Evolutionary conservation across 2,113 vertebrate species (phyloP), one percentile per base, ranked within the genome.

Genomic region (Takifugu bimaculatus): DNA sequence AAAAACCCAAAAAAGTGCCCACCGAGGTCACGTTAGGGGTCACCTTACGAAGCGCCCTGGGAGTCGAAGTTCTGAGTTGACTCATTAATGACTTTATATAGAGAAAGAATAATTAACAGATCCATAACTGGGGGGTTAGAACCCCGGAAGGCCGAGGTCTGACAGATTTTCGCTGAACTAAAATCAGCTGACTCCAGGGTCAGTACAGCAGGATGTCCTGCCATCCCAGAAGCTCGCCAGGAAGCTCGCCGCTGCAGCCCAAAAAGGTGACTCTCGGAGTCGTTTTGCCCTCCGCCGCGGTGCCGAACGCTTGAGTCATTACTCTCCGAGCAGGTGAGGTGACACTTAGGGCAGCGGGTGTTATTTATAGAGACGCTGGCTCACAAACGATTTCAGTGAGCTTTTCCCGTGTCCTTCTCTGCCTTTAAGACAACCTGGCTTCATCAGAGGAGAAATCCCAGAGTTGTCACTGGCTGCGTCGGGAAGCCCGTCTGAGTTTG

Each of bases 281-380:
- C 9, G 27, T 57, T 54, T 57, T 7, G 25, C 6, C 6, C 32
- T 58, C 9, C 45, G 52, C 57, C 9, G 39, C 54, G 45, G 12
- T 32, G 32, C 48, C 59, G 32, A 39, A 39, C 26, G 42, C 13
- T 61, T 54, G 62, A 25, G 26, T 12, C 54, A 63, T 29, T 58
- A 26, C 50, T 44, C 50, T 50, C 29, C 10, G 10, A 57, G 58
- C 29, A 49, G 50, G 43, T 11, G 60, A 65, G 63, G 63, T 72
- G 62, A 74, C 63, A 60, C 39, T 71, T 4, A 32, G 78, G 59
- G 32, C 53, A 75, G 59, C 53, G 60, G 70, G 42, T 66, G 67
- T 62, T 83, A 80, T 85, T 83, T 70, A 61, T 67, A 78, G 67
- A 62, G 45, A 35, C 0, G 26, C 0, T 13, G 25, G 57, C 63